Evolutionary conservation across 1,140 invertebrate species (phyloP).

Genomic region (Cyphomyrmex costatus): DNA sequence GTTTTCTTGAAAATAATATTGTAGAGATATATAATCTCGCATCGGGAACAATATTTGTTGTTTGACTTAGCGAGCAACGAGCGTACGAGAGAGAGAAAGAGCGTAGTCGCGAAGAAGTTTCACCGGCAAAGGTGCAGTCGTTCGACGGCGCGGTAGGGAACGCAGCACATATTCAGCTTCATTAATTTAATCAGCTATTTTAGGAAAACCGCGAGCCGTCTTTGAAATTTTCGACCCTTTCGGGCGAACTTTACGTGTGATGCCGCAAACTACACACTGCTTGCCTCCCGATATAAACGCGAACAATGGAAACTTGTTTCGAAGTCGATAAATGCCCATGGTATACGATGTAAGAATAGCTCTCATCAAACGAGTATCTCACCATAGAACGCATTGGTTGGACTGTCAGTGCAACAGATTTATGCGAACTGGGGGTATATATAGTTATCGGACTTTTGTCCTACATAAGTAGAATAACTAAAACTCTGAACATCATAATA

Average conservation of each 20-base stretch:
- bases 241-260: slow-evolving; percentile 21
- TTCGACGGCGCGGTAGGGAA: not conserved
- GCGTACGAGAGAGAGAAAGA: not conserved
- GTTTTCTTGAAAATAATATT: slow-evolving; percentile 34
- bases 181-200: slow-evolving; percentile 53
- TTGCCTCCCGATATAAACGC: slow-evolving; percentile 27
- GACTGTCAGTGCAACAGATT: slow-evolving; percentile 47
- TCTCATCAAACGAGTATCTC: slow-evolving; percentile 25
- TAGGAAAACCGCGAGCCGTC: slow-evolving; percentile 12
- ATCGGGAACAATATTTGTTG: slow-evolving; percentile 36
- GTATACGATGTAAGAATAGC: slow-evolving; percentile 28
- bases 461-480: not conserved
- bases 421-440: slow-evolving; percentile 33
- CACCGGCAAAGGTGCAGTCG: not conserved
- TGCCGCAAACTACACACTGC: slow-evolving; percentile 3
- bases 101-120: slow-evolving; percentile 34
- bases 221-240: slow-evolving; percentile 46
- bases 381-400: slow-evolving; percentile 13
- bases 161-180: not conserved
- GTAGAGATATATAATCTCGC: slow-evolving; percentile 31
- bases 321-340: slow-evolving; percentile 39
- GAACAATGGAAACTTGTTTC: slow-evolving; percentile 50
- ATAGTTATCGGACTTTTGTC: not conserved
- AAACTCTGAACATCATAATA: slow-evolving; percentile 9
- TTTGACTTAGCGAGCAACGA: slow-evolving; percentile 28